These are phyloP conservation scores for Dolichoris vasculosae DNA, from an alignment of 1,140 invertebrate genomes.

Conservation along the genomic window DNA sequence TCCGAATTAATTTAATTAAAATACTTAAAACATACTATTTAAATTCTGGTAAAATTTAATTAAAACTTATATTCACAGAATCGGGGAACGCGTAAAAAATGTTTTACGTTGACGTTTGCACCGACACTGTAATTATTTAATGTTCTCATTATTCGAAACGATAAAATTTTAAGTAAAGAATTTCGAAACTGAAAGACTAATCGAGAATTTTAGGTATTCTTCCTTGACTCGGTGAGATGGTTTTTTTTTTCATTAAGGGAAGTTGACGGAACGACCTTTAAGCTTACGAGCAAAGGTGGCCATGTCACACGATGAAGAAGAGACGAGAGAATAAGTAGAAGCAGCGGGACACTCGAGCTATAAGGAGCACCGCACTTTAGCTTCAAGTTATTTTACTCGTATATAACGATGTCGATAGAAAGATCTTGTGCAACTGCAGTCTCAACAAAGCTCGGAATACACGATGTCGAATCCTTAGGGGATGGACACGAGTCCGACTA, in stretches of 20 bases:
- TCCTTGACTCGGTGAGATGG: not conserved
- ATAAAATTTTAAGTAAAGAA: too few relatives aligned
- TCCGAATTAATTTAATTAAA: too few relatives aligned
- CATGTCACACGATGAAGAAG: constrained; percentile 18
- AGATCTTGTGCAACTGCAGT: constrained; percentile 23
- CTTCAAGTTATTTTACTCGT: not conserved
- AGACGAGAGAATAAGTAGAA: not conserved
- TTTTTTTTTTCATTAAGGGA: not conserved
- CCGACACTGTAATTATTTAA: too few relatives aligned
- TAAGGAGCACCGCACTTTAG: not conserved
- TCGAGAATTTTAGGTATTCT: not conserved
- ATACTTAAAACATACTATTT: too few relatives aligned
- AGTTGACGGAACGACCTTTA: not conserved
- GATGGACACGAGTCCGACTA: constrained; percentile 23
- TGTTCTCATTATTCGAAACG: too few relatives aligned
- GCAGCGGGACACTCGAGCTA: constrained; percentile 20
- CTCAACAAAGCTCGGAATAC: not conserved
- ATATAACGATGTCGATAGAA: not conserved
- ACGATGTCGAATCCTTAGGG: constrained; percentile 23
- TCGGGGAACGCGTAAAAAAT: too few relatives aligned
- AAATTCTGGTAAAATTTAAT: too few relatives aligned
- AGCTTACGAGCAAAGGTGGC: not conserved
- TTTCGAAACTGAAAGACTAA: not conserved
- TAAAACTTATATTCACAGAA: too few relatives aligned
- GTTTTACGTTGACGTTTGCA: too few relatives aligned